Evolutionary conservation across 2,113 vertebrate genomes (phyloP), one percentile per base, ranked within the genome.

Genomic region (Phyllopteryx taeniolatus): DNA sequence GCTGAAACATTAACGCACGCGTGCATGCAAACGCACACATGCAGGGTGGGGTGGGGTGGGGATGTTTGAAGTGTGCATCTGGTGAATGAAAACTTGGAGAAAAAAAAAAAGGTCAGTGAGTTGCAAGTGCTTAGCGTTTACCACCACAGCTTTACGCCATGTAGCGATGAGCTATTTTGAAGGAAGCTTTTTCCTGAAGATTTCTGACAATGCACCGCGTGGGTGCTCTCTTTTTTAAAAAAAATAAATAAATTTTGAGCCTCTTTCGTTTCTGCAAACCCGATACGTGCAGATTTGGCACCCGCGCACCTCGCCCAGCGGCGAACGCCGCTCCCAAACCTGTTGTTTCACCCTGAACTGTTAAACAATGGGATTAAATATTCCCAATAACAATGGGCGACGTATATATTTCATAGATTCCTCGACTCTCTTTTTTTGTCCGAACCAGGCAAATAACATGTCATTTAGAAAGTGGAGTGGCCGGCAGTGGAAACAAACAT

Each of bases 61-160:
- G 76, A 79, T 87, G 85, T 86, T 88, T 77, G 75, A 75, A 83
- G 82, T 75, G 70, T 47, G 6, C 22, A 60, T 33, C 27, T 60
- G 27, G 10, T 85, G 82, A 88, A 88, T 78, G 51, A 89, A 86
- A 89, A 89, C 85, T 89, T 79, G 82, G 78, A 57, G 84, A 27
- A 27, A 27, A 27, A 27, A 27, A 27, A 27, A 27, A 27, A 33
- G 60, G 46, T 22, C 81, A 71, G 62, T 42, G 67, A 87, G 79
- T 61, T 77, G 43, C 51, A 51, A 81, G 76, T 75, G 79, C 84
- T 84, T 77, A 83, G 74, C 67, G 81, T 82, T 79, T 77, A 75
- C 74, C 35, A 43, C 53, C 70, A 33, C 75, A 67, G 2, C 70
- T 83, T 77, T 72, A 77, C 61, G 65, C 72, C 19, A 20, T 43